phyloP scores from a whole-genome alignment of 2,888 invertebrate species.

The Bellardia pandia region DNA sequence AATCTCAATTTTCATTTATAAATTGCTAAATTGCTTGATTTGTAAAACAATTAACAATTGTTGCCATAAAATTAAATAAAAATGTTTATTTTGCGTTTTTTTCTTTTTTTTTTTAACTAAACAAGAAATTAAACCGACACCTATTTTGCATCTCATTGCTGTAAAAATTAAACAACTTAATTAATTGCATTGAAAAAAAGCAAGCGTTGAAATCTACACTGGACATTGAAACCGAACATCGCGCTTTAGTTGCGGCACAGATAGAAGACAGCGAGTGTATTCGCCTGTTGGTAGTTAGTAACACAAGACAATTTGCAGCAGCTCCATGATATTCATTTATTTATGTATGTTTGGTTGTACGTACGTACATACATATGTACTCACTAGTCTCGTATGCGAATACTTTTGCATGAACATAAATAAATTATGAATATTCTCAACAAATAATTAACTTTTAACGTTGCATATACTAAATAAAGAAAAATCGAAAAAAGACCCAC shows the following conservation, averaged over 20 bases:
- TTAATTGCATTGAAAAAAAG: conserved; percentile 64
- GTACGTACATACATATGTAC: neutral
- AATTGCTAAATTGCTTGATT: neutral
- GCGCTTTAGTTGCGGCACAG: neutral
- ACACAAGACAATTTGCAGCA: conserved; percentile 50
- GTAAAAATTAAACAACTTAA: conserved; percentile 69
- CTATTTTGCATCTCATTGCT: conserved; percentile 70
- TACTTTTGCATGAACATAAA: conserved; percentile 29
- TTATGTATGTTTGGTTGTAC: too few species aligned
- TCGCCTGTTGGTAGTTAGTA: conserved; percentile 28
- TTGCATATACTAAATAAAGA: neutral
- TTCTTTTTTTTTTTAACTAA: conserved; percentile 9
- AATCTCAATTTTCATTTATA: conserved; percentile 8
- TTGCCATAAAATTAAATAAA: conserved; percentile 49
- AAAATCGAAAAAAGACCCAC: conserved; percentile 3
- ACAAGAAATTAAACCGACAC: conserved; percentile 62
- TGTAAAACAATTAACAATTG: conserved; percentile 12
- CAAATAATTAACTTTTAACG: conserved; percentile 71
- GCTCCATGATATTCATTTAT: too few species aligned
- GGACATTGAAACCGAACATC: conserved; percentile 43
- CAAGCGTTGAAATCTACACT: conserved; percentile 65
- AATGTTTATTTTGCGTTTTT: conserved; percentile 24
- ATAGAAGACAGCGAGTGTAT: neutral
- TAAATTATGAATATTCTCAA: conserved; percentile 70
- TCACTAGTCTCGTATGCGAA: neutral